Conservation (phyloP, 1,140 invertebrate genomes). For the Panonychus citri region DNA sequence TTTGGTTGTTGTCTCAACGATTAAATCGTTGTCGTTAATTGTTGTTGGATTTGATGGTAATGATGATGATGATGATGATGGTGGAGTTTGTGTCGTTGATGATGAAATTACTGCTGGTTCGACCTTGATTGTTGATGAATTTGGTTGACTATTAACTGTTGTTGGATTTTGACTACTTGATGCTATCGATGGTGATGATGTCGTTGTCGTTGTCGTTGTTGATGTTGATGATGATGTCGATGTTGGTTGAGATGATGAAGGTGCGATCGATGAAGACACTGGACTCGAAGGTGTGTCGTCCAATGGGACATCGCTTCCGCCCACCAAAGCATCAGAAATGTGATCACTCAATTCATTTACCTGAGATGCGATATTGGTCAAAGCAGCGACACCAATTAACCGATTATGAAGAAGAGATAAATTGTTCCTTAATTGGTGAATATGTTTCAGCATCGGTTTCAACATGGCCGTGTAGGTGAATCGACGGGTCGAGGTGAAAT, state of each 20-base stretch:
- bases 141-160: neutral
- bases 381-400: slow-evolving; percentile 2
- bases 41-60: neutral
- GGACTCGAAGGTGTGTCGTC: neutral
- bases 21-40: neutral
- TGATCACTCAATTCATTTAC: slow-evolving; percentile 4
- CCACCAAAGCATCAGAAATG: slow-evolving; percentile 1
- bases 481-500: slow-evolving; percentile 3
- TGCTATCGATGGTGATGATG: neutral
- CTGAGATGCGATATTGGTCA: neutral
- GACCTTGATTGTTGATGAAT: neutral
- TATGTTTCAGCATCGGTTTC: slow-evolving; percentile 3
- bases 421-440: slow-evolving; percentile 1
- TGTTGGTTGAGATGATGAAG: neutral
- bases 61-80: neutral
- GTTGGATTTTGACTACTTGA: neutral
- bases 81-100: neutral
- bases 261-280: neutral
- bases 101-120: too few species aligned
- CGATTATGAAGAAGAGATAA: slow-evolving; percentile 2
- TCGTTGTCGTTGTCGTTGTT: neutral
- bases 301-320: neutral
- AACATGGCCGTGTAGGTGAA: slow-evolving; percentile 1
- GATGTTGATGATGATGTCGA: neutral
- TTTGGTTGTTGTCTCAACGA: neutral